phyloP scores from a whole-genome alignment of 2,888 invertebrate species.

The Nebria brevicollis region DNA sequence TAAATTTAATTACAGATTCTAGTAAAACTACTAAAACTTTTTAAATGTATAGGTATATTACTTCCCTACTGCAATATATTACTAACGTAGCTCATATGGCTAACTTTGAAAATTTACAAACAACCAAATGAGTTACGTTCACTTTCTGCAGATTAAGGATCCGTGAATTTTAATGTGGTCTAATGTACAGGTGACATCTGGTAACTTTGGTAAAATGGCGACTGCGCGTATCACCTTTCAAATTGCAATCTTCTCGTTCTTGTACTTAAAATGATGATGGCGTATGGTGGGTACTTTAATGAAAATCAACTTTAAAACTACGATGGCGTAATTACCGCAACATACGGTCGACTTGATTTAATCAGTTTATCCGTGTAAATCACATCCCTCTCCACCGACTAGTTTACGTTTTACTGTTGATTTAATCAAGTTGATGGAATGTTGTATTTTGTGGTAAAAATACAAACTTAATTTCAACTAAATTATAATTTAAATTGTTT shows the following conservation, averaged over 20 bases:
- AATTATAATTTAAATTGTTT: no score
- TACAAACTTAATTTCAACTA: no score
- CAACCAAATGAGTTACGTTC: neutral
- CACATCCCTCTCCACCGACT: neutral
- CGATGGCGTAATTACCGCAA: neutral
- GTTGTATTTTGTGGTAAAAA: no score
- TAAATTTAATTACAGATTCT: no score
- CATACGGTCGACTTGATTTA: slow-evolving; percentile 1
- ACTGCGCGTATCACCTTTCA: neutral
- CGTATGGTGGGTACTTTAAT: neutral
- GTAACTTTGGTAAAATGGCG: neutral
- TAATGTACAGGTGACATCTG: neutral
- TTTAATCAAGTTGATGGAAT: no score
- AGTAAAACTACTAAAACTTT: no score
- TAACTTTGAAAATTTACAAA: neutral
- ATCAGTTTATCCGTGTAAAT: neutral
- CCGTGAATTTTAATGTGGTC: neutral
- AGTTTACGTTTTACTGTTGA: neutral
- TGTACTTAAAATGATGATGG: neutral
- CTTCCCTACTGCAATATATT: neutral
- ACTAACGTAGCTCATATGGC: neutral
- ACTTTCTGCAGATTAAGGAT: neutral
- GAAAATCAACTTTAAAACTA: slow-evolving; percentile 1
- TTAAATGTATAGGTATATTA: no score
- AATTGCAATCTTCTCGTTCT: neutral